These are phyloP conservation scores for Vulpes lagopus DNA, from an alignment of 2,113 vertebrate species.

Conservation along the genomic window DNA sequence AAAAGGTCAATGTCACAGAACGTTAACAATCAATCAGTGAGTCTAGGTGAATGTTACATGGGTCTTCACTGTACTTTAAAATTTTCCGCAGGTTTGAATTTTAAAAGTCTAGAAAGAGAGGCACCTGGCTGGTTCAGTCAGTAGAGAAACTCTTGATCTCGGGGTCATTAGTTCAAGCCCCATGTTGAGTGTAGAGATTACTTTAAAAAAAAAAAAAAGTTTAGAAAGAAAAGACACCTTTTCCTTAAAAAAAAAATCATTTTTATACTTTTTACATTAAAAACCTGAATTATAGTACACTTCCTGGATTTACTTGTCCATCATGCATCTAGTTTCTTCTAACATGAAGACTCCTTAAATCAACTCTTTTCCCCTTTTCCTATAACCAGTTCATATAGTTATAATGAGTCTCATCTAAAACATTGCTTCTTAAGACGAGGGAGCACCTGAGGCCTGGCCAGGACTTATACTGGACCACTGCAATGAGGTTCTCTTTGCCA, in stretches of 20 bases:
- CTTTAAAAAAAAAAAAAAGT: not conserved
- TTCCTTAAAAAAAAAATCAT: not conserved
- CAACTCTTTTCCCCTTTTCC: not conserved
- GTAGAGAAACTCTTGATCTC: not conserved
- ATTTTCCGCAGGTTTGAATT: not conserved
- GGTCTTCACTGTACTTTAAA: not conserved
- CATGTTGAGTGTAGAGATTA: not conserved
- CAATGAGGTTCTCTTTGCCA: not conserved
- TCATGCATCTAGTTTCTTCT: not conserved
- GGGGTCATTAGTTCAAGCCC: not conserved
- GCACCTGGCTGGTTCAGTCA: not conserved
- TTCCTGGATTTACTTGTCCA: not conserved
- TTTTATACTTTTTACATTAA: not conserved
- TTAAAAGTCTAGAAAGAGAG: not conserved
- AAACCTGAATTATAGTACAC: not conserved
- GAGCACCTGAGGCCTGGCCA: not conserved
- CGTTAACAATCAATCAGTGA: not conserved
- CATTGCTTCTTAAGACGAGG: not conserved
- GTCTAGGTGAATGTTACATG: not conserved
- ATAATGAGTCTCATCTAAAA: not conserved
- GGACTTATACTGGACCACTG: not conserved
- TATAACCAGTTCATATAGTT: no score
- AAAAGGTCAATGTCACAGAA: not conserved
- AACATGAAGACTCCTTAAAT: not conserved
- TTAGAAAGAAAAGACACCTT: not conserved